Conservation (phyloP, 2,113 vertebrate genomes). For the Apus apus region DNA sequence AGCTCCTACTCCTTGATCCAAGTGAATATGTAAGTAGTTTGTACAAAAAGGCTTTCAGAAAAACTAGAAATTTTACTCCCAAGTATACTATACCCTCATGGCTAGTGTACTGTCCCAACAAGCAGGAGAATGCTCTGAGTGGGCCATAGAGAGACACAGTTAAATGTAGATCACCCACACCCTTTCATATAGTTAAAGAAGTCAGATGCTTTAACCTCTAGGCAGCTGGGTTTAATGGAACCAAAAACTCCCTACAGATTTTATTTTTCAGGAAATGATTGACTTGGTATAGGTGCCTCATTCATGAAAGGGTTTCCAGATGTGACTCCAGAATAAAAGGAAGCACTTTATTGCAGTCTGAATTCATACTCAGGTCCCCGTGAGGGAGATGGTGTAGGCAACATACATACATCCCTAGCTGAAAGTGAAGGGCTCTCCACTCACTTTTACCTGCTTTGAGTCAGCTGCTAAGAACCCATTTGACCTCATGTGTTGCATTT, state of each 20-base stretch:
- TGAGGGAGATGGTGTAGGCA: not conserved
- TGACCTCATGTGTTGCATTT: accelerated
- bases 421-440: not conserved
- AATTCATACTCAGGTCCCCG: not conserved
- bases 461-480: not conserved
- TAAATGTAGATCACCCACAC: not conserved
- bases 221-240: constrained; percentile 19
- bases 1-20: constrained; percentile 24
- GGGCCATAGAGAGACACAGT: not conserved
- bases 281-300: constrained; percentile 22
- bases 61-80: not conserved
- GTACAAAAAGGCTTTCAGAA: constrained; percentile 30
- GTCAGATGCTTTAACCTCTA: not conserved
- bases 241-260: not conserved
- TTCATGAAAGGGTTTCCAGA: constrained; percentile 39
- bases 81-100: not conserved
- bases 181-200: not conserved
- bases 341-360: not conserved
- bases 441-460: not conserved
- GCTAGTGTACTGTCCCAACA: not conserved
- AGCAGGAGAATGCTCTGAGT: not conserved
- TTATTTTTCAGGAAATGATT: constrained; percentile 21
- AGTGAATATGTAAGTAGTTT: constrained; percentile 42
- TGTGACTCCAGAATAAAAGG: constrained; percentile 24
- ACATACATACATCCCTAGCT: not conserved